Evolutionary conservation across 2,888 invertebrate genomes (phyloP), one percentile per base, ranked within the genome.

Genomic region (Tineola bisselliella): DNA sequence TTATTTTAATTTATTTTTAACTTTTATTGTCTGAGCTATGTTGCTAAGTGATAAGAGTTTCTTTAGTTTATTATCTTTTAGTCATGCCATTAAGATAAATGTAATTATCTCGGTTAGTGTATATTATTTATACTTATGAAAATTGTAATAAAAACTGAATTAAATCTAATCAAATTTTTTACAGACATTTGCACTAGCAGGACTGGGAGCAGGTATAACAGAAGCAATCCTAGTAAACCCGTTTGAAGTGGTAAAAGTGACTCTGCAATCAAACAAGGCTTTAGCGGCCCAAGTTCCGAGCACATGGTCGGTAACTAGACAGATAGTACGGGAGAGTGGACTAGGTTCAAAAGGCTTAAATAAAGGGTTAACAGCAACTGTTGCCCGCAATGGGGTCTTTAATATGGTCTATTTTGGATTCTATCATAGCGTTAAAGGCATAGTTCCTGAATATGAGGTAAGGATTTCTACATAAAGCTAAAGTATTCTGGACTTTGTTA

Each of bases 241-340:
- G 0, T 97, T 97, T 76, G 97, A 98, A 89, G 96, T 97, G 33
- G 95, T 98, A 0, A 98, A 98, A 89, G 96, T 98, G n/a, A 91
- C 91, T 1, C 79, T 95, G 63, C 95, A 95, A 74, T 91, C 94
- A 0, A 92, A 95, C 72, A 90, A 90, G 62, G 87, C 91, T 0
- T 81, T 88, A 59, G 88, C 90, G 30, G 86, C 88, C 60, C 89
- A 92, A 69, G 76, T 89, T 11, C 93, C 93, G 0, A 93, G 93
- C 64, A 95, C 96, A 0, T 93, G 93, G 88, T 75, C 89, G 3
- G 93, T 95, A 1, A 96, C 97, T 0, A 90, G 90, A 64, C 89
- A 93, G 67, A 97, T 98, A 62, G 87, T 96, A 0, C 82, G 88
- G 62, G 89, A 90, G 59, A 83, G 91, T 69, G 98, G 98, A 0